A percentile compares a stretch with the other conserved stretches of the same genome.
These are phyloP conservation scores for Nyctibius bracteatus DNA, from an alignment of 2,113 vertebrate genomes.

Conservation along the genomic window DNA sequence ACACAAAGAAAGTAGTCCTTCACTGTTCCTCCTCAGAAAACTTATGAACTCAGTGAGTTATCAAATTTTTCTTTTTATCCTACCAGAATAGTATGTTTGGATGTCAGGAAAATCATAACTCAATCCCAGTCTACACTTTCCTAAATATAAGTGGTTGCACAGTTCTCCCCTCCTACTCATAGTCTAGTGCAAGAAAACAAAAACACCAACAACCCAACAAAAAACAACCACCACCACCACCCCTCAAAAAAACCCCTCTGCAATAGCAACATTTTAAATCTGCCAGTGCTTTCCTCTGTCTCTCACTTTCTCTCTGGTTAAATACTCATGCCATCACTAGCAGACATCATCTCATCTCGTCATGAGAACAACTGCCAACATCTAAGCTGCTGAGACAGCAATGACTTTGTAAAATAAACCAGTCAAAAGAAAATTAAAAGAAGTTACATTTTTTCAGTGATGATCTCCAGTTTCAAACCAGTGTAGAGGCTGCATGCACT, in stretches of 20 bases:
- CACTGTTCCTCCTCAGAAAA: background rate
- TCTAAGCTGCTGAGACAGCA: background rate
- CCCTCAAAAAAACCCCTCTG: background rate
- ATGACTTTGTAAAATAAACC: background rate
- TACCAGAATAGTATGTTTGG: background rate
- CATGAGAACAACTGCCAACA: background rate
- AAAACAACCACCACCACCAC: background rate
- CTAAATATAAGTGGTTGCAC: background rate
- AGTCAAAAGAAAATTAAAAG: background rate
- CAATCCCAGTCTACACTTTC: background rate
- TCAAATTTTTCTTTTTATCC: background rate
- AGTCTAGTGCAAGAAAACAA: background rate
- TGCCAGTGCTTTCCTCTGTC: background rate
- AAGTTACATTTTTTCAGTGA: background rate
- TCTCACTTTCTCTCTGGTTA: background rate
- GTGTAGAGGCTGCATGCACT: background rate
- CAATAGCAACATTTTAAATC: background rate
- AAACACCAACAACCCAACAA: rapidly evolving
- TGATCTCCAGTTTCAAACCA: background rate
- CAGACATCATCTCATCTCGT: background rate
- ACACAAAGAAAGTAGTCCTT: background rate
- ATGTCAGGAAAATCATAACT: background rate
- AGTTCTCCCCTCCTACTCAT: background rate
- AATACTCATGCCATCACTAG: background rate
- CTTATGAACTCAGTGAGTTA: background rate